Percentiles rank a stretch among this genome's conserved stretches.
Conservation (phyloP, 2,113 vertebrate genomes). For the Lates calcarifer region DNA sequence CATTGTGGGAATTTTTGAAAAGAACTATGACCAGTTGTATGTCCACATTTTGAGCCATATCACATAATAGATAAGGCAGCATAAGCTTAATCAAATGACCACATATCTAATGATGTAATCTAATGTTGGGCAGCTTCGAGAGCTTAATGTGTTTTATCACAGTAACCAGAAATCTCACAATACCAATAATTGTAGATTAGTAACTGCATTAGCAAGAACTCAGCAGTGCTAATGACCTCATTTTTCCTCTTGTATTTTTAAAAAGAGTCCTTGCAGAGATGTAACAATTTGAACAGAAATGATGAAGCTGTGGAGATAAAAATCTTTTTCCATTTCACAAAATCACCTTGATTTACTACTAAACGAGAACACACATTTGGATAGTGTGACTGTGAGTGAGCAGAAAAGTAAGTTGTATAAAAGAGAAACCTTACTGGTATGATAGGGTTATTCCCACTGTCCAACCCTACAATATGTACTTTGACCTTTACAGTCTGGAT, state of each 20-base stretch:
- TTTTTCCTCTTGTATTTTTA: background rate
- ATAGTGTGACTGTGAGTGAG: conserved; percentile 13
- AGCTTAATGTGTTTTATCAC: conserved; percentile 8
- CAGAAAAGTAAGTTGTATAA: conserved; percentile 57
- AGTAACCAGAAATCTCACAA: conserved; percentile 7
- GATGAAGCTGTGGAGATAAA: conserved; percentile 45
- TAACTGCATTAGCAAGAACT: background rate
- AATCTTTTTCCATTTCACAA: background rate
- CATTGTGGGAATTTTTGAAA: background rate
- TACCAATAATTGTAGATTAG: background rate
- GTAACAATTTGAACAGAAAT: conserved; percentile 48
- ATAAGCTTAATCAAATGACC: background rate
- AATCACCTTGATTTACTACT: background rate
- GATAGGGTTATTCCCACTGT: conserved; percentile 54
- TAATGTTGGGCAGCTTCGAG: background rate
- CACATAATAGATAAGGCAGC: background rate
- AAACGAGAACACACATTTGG: background rate
- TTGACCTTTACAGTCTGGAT: conserved; percentile 10
- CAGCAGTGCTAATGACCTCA: background rate
- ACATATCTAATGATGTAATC: conserved; percentile 5
- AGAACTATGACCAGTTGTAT: background rate
- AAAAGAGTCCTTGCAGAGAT: background rate
- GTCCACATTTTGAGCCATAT: background rate
- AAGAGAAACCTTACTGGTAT: conserved; percentile 81
- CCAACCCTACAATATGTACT: conserved; percentile 20